These are phyloP conservation scores for Oegoconia quadripuncta DNA, from an alignment of 2,888 invertebrate species.

Conservation along the genomic window DNA sequence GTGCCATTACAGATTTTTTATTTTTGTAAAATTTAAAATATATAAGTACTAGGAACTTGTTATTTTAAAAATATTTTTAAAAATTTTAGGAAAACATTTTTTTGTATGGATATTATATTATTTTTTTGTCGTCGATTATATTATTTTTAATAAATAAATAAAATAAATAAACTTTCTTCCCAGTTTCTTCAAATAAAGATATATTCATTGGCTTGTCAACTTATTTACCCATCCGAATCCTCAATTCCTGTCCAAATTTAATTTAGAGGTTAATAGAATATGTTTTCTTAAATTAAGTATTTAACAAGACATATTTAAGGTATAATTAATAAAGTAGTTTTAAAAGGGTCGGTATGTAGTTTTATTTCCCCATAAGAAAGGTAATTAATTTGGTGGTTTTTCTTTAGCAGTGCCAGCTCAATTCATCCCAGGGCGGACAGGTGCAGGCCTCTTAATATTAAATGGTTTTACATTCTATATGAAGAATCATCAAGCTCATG, in stretches of 20 bases:
- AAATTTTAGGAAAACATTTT: slow-evolving; percentile 7
- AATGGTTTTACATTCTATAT: slow-evolving; percentile 73
- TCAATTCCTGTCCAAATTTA: slow-evolving; percentile 22
- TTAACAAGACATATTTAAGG: slow-evolving; percentile 25
- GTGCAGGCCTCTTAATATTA: slow-evolving; percentile 63
- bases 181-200: slow-evolving; percentile 35
- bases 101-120: slow-evolving; percentile 16
- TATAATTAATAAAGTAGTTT: slow-evolving; percentile 19
- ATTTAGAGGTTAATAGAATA: slow-evolving; percentile 11
- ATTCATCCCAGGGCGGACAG: slow-evolving; percentile 69
- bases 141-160: slow-evolving; percentile 23
- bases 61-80: slow-evolving; percentile 11
- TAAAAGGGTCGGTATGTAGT: slow-evolving; percentile 12
- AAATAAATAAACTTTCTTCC: slow-evolving; percentile 13
- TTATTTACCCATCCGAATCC: slow-evolving; percentile 49
- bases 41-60: slow-evolving; percentile 15
- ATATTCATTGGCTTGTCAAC: slow-evolving; percentile 32
- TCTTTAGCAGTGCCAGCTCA: slow-evolving; percentile 70
- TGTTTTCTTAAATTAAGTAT: slow-evolving; percentile 26
- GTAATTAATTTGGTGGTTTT: no score
- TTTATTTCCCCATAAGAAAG: slow-evolving; percentile 18
- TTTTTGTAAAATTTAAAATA: slow-evolving; percentile 15
- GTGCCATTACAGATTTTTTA: slow-evolving; percentile 56
- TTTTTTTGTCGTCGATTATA: slow-evolving; percentile 22
- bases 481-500: slow-evolving; percentile 73